These are phyloP conservation scores for Acanthosepion lycidas DNA, from an alignment of 2,888 invertebrate species.

Conservation along the genomic window DNA sequence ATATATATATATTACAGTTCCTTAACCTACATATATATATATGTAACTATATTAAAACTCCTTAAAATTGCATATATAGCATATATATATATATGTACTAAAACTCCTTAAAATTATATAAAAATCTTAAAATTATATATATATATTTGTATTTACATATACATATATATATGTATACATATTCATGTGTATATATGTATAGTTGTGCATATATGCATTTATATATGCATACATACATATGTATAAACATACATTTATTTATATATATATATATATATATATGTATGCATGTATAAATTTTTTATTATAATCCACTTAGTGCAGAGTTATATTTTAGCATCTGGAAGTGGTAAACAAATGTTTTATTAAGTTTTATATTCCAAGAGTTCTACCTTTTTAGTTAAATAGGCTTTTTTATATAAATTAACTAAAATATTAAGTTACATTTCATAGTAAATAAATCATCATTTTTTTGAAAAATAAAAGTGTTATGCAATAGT, in stretches of 20 bases:
- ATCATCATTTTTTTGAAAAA: background rate
- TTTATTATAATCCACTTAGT: background rate
- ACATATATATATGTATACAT: slow-evolving; percentile 1
- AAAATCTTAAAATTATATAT: background rate
- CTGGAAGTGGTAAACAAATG: background rate
- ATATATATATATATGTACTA: background rate
- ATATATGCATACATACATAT: background rate
- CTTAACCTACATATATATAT: background rate
- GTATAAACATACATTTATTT: background rate
- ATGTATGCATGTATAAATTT: background rate
- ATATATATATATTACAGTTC: background rate
- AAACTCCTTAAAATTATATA: background rate
- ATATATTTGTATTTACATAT: background rate
- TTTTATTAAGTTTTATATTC: background rate
- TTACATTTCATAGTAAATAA: background rate
- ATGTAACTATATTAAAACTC: background rate
- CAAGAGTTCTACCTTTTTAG: background rate
- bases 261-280: no score
- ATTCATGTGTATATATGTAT: background rate
- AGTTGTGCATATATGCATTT: background rate
- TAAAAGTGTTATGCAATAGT: background rate
- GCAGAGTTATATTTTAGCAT: background rate
- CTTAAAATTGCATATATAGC: background rate
- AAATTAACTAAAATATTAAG: background rate
- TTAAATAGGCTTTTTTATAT: background rate